Conservation (phyloP, 2,113 vertebrate genomes). For the Mystacornis crossleyi region DNA sequence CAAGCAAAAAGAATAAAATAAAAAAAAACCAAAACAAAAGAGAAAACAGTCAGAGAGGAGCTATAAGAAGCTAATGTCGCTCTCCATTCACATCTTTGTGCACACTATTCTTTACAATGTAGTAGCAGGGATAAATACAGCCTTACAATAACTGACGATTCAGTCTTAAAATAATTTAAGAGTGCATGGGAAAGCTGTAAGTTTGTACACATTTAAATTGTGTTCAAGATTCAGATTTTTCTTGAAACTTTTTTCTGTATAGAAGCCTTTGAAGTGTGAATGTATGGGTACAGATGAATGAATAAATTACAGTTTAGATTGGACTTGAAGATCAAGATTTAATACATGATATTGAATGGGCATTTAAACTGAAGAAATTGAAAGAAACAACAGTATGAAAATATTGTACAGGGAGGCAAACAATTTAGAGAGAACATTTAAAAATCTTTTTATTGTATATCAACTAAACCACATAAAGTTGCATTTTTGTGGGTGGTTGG, state of each 20-base stretch:
- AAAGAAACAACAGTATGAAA: neutral
- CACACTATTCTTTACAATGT: rapidly evolving
- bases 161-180: neutral
- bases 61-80: rapidly evolving
- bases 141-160: neutral
- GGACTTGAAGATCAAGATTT: neutral
- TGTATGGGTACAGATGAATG: neutral
- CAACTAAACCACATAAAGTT: neutral
- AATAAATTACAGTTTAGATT: neutral
- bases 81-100: neutral
- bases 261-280: neutral
- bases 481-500: neutral
- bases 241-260: neutral
- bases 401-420: neutral
- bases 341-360: neutral
- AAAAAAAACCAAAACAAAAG: too few species aligned
- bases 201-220: neutral
- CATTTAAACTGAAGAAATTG: neutral
- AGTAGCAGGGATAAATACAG: neutral
- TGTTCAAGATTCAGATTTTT: neutral
- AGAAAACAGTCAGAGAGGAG: neutral
- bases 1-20: neutral
- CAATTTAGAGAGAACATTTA: neutral
- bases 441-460: neutral
- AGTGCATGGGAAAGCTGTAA: neutral